These are phyloP conservation scores for Notodonta ziczac DNA, from an alignment of 2,888 invertebrate genomes.

Conservation along the genomic window DNA sequence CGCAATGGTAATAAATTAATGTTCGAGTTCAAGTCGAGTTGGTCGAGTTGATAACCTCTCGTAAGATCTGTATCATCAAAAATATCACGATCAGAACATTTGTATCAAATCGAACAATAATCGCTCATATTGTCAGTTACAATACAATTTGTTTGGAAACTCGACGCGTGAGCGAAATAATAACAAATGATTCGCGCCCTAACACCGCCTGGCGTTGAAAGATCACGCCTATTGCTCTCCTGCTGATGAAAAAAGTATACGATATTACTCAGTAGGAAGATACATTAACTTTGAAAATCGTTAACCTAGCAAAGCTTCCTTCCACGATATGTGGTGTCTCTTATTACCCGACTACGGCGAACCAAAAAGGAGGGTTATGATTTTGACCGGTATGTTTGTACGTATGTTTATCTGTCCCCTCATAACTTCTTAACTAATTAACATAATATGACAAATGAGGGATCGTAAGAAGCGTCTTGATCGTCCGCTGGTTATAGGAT, in stretches of 20 bases:
- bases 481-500: too few relatives aligned
- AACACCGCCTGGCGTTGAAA: constrained; percentile 83
- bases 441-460: too few relatives aligned
- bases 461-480: too few relatives aligned
- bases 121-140: constrained; percentile 84
- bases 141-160: constrained; percentile 83
- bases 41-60: too few relatives aligned
- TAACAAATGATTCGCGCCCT: constrained; percentile 84
- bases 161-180: constrained; percentile 83
- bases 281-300: constrained; percentile 30
- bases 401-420: too few relatives aligned
- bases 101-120: constrained; percentile 80
- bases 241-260: constrained; percentile 77
- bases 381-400: too few relatives aligned
- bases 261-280: constrained; percentile 38
- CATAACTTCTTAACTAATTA: too few relatives aligned
- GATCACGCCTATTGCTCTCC: constrained; percentile 82
- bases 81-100: constrained; percentile 54
- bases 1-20: too few relatives aligned
- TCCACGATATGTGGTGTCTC: too few relatives aligned
- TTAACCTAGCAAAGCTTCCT: constrained; percentile 6
- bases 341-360: too few relatives aligned
- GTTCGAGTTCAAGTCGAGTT: too few relatives aligned
- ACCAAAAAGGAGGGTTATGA: too few relatives aligned
- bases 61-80: background rate